These are phyloP conservation scores for Phrynocephalus guinanensis DNA, from an alignment of 2,797 vertebrate species.

Conservation along the genomic window DNA sequence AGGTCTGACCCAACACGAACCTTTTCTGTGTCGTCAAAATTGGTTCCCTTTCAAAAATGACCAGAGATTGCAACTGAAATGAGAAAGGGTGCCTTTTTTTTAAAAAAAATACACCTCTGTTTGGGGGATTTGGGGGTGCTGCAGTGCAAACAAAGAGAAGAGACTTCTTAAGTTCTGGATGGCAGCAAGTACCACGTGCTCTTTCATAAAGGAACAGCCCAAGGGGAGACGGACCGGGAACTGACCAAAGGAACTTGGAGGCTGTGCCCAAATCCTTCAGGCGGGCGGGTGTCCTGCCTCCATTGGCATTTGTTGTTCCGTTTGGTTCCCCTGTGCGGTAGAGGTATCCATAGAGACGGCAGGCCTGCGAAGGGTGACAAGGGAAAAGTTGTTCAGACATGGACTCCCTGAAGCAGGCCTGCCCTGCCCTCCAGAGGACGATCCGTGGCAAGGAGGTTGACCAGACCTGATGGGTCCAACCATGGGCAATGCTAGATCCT, in stretches of 20 bases:
- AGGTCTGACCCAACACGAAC: no score
- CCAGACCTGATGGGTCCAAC: neutral
- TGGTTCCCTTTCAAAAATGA: no score
- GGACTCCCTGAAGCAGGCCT: fast-evolving
- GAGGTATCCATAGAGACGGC: conserved; percentile 60
- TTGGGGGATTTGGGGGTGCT: neutral
- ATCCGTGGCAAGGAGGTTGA: no score
- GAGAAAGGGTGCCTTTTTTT: no score
- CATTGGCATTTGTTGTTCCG: fast-evolving
- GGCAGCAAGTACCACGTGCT: no score
- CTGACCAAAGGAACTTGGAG: fast-evolving
- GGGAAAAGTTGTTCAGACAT: neutral
- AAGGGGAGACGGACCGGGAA: neutral
- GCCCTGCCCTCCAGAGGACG: conserved; percentile 9
- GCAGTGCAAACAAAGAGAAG: neutral
- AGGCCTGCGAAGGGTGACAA: conserved; percentile 21
- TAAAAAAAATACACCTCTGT: no score
- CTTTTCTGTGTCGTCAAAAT: no score
- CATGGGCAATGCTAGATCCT: neutral
- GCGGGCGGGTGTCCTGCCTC: no score
- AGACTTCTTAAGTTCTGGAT: no score
- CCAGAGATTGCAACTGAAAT: no score
- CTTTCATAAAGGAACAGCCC: neutral
- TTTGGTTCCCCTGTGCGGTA: fast-evolving
- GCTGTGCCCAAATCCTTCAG: neutral